These are phyloP conservation scores for Ictidomys tridecemlineatus DNA, from an alignment of 2,113 vertebrate species.

Conservation along the genomic window DNA sequence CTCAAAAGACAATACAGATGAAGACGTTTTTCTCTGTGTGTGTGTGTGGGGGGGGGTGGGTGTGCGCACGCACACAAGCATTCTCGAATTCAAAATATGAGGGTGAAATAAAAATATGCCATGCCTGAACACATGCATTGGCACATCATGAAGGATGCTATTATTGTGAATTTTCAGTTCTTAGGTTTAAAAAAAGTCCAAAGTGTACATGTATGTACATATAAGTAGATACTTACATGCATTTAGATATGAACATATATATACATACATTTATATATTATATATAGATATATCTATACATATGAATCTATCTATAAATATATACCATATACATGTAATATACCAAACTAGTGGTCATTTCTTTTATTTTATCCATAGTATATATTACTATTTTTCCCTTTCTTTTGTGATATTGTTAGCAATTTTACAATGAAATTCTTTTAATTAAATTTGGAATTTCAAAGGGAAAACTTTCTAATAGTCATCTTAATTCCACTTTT, in stretches of 20 bases:
- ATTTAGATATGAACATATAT: background rate
- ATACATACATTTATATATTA: background rate
- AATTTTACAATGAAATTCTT: conserved; percentile 19
- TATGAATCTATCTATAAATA: background rate
- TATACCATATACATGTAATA: too few relatives aligned
- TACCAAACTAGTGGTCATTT: background rate
- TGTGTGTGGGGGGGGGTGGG: too few relatives aligned
- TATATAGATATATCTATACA: background rate
- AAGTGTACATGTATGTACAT: background rate
- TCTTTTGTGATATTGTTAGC: background rate
- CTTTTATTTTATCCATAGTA: background rate
- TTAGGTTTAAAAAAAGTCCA: background rate
- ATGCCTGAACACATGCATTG: background rate
- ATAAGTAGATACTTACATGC: background rate
- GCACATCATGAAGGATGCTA: background rate
- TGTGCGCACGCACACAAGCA: too few relatives aligned
- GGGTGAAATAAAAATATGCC: background rate
- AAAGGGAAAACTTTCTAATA: background rate
- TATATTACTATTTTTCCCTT: background rate
- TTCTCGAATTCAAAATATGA: background rate
- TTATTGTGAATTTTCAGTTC: background rate
- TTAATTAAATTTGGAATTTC: conserved; percentile 9
- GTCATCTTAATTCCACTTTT: background rate
- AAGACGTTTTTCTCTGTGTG: background rate
- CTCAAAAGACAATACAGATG: background rate